phyloP scores from a whole-genome alignment of 2,888 invertebrate genomes.

The Toxonevra muliebris region DNA sequence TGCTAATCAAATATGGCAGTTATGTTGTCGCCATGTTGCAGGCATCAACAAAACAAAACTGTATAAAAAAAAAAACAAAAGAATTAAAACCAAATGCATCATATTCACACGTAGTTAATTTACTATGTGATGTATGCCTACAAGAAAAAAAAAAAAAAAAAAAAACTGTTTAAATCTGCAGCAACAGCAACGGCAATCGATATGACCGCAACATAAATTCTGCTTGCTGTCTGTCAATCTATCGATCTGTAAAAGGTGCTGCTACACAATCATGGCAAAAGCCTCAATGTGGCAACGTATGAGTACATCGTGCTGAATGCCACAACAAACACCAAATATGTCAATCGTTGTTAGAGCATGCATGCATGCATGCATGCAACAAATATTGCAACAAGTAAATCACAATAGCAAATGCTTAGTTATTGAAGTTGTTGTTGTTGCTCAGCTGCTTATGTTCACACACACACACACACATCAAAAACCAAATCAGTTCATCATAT shows the following conservation, averaged over 20 bases:
- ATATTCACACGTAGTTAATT: not conserved
- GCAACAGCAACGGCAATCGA: not conserved
- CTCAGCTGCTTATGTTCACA: too few relatives aligned
- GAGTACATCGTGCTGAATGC: not conserved
- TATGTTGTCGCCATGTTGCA: too few relatives aligned
- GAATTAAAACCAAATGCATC: not conserved
- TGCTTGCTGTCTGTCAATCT: too few relatives aligned
- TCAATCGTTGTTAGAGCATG: not conserved
- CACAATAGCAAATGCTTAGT: too few relatives aligned
- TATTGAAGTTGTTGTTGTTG: too few relatives aligned
- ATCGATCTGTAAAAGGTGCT: not conserved
- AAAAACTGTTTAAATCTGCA: not conserved
- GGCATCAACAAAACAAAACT: not conserved
- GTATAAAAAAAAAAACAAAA: not conserved
- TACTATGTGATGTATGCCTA: not conserved
- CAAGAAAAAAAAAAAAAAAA: not conserved
- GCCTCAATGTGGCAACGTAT: not conserved
- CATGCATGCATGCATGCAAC: not conserved
- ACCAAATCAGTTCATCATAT: too few relatives aligned
- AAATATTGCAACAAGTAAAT: not conserved
- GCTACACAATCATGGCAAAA: not conserved
- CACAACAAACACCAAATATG: too few relatives aligned
- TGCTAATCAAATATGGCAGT: too few relatives aligned
- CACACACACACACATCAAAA: too few relatives aligned
- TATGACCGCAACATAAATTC: not conserved